Base-by-base conservation (phyloP, 53 echinoderm and acorn worm species). In the Arbacia lixula region DNA sequence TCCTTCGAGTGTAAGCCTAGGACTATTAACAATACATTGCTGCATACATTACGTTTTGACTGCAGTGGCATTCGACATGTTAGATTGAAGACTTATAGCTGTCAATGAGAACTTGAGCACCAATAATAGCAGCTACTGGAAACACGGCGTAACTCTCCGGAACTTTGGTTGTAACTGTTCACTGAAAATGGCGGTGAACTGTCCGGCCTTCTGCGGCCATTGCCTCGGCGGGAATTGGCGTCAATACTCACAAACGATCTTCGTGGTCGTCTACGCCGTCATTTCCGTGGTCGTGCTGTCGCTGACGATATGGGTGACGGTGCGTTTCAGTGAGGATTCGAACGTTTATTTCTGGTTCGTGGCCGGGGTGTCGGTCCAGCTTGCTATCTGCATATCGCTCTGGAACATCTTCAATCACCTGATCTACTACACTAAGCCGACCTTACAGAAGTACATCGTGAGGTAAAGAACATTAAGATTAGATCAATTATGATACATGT, bases 331-430 rank as follows among this genome's bases (percentile, higher is more conserved):
- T 11, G 50, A 61, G 26, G 64, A 81, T 33, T 41, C 62, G 31
- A 28, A 36, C 0, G 42, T 61, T 22, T 81, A 81, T 22, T 40
- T 81, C 33, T 90, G 88, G 86, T 73, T 93, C 11, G 35, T 83
- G 12, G 84, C 93, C 3, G 78, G 83, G 12, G 27, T 76, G 1
- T 84, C 85, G 8, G 66, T 85, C 4, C 88, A 87, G 14, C 46
- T 96, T 11, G 89, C 93, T 3, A 72, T 90, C 21, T 91, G 91
- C n/a, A 89, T 96, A 28, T 96, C 97, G 1, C 34, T 91, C 0
- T 96, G 94, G 91, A 92, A 91, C 2, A 96, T 96, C 19, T 85
- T 96, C 17, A 91, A 94, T 42, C 97, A 96, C 56, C 53, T 91
- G 8, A 83, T 96, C 5, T 94, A 88, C 36, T 96, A 85, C 68